Evolutionary conservation across 2,888 invertebrate genomes (phyloP).

Genomic region (Adela reaumurella): DNA sequence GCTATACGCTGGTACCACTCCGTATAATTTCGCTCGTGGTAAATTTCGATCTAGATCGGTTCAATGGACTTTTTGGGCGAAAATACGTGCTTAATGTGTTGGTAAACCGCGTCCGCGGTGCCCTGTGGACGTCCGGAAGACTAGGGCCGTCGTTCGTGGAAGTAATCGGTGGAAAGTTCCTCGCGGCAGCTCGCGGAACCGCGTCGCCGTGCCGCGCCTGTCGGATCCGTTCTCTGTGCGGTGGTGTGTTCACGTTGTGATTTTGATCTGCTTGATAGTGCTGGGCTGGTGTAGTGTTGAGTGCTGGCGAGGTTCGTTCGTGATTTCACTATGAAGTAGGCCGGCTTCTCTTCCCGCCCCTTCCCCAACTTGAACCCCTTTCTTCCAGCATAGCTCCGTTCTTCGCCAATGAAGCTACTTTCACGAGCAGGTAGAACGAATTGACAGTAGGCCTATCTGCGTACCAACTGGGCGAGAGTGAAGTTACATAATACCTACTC

Average conservation of each 20-base stretch:
- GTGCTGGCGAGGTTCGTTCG: slow-evolving; percentile 6
- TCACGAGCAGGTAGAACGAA: no score
- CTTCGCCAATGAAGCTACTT: no score
- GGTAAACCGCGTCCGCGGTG: slow-evolving; percentile 45
- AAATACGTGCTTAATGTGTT: slow-evolving; percentile 39
- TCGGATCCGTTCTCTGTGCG: slow-evolving; percentile 4
- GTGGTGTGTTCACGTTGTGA: slow-evolving; percentile 1
- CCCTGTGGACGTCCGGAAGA: slow-evolving; percentile 7
- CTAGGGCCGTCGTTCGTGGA: slow-evolving; percentile 11
- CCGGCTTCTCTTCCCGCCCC: no score
- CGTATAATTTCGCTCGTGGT: slow-evolving; percentile 57
- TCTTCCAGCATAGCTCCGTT: no score
- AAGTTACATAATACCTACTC: no score
- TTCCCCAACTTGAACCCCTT: no score
- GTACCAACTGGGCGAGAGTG: no score
- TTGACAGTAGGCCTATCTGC: no score
- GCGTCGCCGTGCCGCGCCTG: slow-evolving; percentile 7
- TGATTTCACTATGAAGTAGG: no score
- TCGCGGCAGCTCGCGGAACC: slow-evolving; percentile 9
- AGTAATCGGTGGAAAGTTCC: slow-evolving; percentile 11
- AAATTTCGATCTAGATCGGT: slow-evolving; percentile 54
- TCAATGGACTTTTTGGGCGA: slow-evolving; percentile 54
- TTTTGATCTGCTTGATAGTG: neutral
- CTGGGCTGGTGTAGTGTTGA: slow-evolving; percentile 6
- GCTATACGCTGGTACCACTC: slow-evolving; percentile 55